Percentiles rank a stretch among this genome's conserved stretches.
phyloP scores from a whole-genome alignment of 2,797 vertebrate species.

The Pempheris klunzingeri region DNA sequence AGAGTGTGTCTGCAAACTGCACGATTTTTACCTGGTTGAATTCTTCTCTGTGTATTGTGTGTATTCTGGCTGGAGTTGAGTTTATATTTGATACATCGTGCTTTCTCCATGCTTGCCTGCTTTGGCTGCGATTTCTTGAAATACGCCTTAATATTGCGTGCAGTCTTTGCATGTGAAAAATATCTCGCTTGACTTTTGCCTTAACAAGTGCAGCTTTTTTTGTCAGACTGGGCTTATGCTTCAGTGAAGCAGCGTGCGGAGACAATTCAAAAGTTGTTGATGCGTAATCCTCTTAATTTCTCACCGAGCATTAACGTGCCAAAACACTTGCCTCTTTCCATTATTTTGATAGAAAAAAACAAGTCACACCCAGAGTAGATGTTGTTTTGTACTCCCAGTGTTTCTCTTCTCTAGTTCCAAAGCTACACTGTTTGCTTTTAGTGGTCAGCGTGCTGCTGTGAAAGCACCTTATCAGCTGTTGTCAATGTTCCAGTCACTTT shows the following conservation, averaged over 20 bases:
- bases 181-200: constrained; percentile 59
- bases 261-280: constrained; percentile 30
- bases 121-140: constrained; percentile 55
- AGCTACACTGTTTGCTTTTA: constrained; percentile 58
- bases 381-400: constrained; percentile 33
- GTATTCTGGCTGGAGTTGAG: constrained; percentile 27
- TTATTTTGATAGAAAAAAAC: constrained; percentile 25
- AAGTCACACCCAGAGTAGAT: constrained; percentile 29
- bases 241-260: constrained; percentile 57
- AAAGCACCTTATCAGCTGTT: constrained; percentile 58
- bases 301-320: constrained; percentile 51
- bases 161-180: constrained; percentile 69
- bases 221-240: constrained; percentile 54
- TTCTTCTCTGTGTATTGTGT: constrained; percentile 15
- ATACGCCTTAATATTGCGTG: constrained; percentile 64
- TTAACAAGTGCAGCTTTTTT: constrained; percentile 56
- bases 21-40: constrained; percentile 35
- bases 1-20: constrained; percentile 40
- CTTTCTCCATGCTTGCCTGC: constrained; percentile 57
- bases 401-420: constrained; percentile 45
- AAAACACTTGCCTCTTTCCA: constrained; percentile 51
- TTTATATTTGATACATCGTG: constrained; percentile 64
- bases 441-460: constrained; percentile 49
- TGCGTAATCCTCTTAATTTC: constrained; percentile 27
- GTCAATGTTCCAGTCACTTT: constrained; percentile 46